Conservation (phyloP, 2,113 vertebrate species). For the Cebidichthys violaceus region DNA sequence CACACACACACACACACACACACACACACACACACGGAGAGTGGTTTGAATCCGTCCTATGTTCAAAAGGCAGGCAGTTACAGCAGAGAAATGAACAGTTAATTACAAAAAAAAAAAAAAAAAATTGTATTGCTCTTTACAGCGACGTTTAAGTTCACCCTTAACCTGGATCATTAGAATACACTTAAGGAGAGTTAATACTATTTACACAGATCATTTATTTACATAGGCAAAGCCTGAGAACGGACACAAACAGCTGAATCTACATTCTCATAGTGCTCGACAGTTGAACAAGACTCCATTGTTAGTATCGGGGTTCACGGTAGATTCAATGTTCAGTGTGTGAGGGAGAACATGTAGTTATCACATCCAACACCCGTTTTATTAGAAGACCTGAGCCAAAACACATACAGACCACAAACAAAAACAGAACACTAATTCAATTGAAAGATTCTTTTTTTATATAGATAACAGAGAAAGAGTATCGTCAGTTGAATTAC, state of each 20-base stretch:
- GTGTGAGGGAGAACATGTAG: constrained; percentile 36
- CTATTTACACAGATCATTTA: constrained; percentile 77
- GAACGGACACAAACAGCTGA: constrained; percentile 46
- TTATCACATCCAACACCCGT: constrained; percentile 60
- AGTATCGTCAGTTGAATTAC: constrained; percentile 38
- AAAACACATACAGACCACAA: constrained; percentile 45
- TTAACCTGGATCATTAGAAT: constrained; percentile 65
- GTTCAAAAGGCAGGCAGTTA: constrained; percentile 63
- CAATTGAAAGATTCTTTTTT: constrained; percentile 39
- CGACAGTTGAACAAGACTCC: constrained; percentile 44
- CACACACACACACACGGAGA: constrained; percentile 32
- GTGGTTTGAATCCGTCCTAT: constrained; percentile 76
- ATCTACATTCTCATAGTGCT: constrained; percentile 63
- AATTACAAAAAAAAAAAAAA: constrained; percentile 64
- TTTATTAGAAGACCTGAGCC: constrained; percentile 72
- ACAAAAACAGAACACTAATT: constrained; percentile 57
- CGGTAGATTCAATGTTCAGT: constrained; percentile 18
- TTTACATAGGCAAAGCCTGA: constrained; percentile 73
- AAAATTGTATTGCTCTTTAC: constrained; percentile 66
- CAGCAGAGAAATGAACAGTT: constrained; percentile 71
- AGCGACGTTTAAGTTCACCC: constrained; percentile 49
- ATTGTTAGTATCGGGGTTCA: constrained; percentile 38
- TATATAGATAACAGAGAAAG: constrained; percentile 9
- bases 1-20: constrained; percentile 44
- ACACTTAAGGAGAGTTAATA: constrained; percentile 65